phyloP scores from a whole-genome alignment of 2,797 vertebrate species.

The Sebastolobus alascanus region DNA sequence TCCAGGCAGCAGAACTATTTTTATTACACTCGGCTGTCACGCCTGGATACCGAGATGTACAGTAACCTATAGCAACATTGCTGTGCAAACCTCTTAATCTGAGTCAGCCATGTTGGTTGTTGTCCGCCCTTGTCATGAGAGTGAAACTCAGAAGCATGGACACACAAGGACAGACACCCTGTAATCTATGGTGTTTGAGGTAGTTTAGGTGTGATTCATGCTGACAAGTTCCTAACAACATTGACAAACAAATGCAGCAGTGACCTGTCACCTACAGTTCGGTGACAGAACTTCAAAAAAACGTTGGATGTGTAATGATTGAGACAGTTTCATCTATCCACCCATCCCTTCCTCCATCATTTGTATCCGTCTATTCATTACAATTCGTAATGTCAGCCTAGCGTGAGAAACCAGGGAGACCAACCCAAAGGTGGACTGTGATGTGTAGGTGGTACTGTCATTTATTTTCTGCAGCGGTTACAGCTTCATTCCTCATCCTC shows the following conservation, averaged over 20 bases:
- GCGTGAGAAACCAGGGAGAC: slow-evolving; percentile 30
- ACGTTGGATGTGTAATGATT: neutral
- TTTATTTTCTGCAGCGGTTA: slow-evolving; percentile 34
- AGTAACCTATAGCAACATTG: slow-evolving; percentile 63
- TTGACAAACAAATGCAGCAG: neutral
- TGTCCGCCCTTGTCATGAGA: slow-evolving; percentile 53
- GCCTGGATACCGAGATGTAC: slow-evolving; percentile 63
- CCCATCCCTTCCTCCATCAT: neutral
- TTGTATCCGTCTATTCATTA: neutral
- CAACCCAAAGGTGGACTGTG: slow-evolving; percentile 12
- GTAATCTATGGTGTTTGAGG: slow-evolving; percentile 7
- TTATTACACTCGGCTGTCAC: slow-evolving; percentile 54
- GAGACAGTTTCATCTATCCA: neutral
- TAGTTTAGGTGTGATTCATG: slow-evolving; percentile 24
- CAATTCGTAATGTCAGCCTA: neutral
- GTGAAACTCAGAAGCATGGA: slow-evolving; percentile 27
- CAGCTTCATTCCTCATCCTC: slow-evolving; percentile 17
- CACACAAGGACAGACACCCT: neutral
- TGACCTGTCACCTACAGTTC: neutral
- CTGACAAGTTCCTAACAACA: neutral
- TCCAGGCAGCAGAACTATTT: slow-evolving; percentile 63
- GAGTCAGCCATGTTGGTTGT: slow-evolving; percentile 43
- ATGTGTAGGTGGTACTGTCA: slow-evolving; percentile 22
- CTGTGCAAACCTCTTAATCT: slow-evolving; percentile 40
- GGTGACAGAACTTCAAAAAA: neutral